Conservation (phyloP, 2,797 vertebrate genomes). For the Leucoraja ocellata region DNA sequence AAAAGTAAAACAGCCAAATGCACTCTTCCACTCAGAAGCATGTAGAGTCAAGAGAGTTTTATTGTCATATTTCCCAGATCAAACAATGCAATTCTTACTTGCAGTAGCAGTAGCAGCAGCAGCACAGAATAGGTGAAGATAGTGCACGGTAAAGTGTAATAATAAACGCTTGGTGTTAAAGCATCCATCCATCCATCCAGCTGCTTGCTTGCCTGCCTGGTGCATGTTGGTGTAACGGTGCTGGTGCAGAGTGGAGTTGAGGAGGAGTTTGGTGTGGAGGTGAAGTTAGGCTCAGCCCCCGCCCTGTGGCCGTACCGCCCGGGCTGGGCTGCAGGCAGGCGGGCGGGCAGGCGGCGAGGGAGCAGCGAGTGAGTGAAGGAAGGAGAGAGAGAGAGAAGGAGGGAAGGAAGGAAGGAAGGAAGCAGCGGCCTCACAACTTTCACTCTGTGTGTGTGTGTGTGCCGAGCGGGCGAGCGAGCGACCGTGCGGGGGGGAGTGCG, state of each 20-base stretch:
- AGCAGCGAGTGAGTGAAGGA: background rate
- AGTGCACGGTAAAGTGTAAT: too few species aligned
- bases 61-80: too few species aligned
- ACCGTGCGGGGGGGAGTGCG: background rate
- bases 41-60: too few species aligned
- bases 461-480: background rate
- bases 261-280: constrained; percentile 15
- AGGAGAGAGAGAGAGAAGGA: too few species aligned
- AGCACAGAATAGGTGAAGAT: too few species aligned
- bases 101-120: too few species aligned
- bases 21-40: background rate
- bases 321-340: constrained; percentile 28
- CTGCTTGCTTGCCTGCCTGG: too few species aligned
- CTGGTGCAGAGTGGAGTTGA: background rate
- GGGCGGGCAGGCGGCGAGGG: background rate
- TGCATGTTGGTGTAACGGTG: background rate
- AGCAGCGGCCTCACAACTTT: background rate
- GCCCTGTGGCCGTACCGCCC: constrained; percentile 16
- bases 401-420: too few species aligned
- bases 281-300: constrained; percentile 27
- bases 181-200: too few species aligned
- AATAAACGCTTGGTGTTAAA: background rate
- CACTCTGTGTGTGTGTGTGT: background rate
- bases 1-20: too few species aligned
- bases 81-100: too few species aligned